Conservation (phyloP, 1,140 invertebrate genomes). For the Danaus plexippus region DNA sequence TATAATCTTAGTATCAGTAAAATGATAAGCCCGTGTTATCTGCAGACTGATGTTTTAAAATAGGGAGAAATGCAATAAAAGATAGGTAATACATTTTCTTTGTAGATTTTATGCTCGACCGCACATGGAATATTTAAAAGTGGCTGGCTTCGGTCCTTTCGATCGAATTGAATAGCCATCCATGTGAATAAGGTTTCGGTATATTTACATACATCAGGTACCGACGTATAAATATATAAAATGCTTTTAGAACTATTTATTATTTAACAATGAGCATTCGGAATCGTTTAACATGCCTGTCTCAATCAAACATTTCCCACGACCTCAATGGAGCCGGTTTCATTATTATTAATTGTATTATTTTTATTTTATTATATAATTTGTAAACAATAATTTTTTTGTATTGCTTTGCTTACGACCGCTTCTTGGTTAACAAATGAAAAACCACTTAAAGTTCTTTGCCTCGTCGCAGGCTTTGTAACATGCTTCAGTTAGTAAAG, state of each 20-base stretch:
- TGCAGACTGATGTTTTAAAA: constrained; percentile 31
- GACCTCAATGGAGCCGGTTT: no score
- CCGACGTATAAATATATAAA: constrained; percentile 22
- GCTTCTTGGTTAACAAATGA: no score
- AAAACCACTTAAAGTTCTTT: no score
- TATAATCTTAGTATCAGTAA: constrained; percentile 46
- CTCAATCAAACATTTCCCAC: no score
- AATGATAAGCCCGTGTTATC: constrained; percentile 45
- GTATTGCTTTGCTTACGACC: no score
- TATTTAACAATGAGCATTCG: constrained; percentile 9
- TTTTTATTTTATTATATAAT: no score
- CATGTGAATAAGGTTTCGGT: constrained; percentile 50
- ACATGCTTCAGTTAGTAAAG: no score
- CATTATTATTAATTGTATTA: no score
- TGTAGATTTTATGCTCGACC: constrained; percentile 66
- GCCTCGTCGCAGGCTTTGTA: no score
- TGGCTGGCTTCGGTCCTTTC: constrained; percentile 46
- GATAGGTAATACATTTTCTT: constrained; percentile 67
- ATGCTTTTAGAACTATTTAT: constrained; percentile 23
- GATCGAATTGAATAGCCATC: constrained; percentile 52
- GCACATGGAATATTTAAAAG: constrained; percentile 69
- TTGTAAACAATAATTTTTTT: no score
- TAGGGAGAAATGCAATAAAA: constrained; percentile 58
- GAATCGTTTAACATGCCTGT: no score
- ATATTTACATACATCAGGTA: constrained; percentile 43